Evolutionary conservation across 2,888 invertebrate species (phyloP), one percentile per base, ranked within the genome.

Genomic region (Cataglyphis cursor): DNA sequence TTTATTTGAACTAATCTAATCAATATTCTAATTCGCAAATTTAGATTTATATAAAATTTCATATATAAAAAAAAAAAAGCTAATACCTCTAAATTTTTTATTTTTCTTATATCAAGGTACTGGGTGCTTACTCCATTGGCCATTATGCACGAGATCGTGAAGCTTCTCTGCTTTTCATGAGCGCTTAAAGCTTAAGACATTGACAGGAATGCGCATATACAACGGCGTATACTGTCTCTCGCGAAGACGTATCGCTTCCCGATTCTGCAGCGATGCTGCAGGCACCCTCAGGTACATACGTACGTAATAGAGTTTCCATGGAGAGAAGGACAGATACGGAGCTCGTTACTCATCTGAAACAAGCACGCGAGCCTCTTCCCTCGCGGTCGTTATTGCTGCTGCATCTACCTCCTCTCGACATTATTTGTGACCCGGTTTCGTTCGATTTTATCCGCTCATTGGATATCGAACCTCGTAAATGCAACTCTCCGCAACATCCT

Each of bases 311-410:
- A 81, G 76, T 84, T 88, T 80, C 81, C 61, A 54, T 61, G 73
- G 80, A 85, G 75, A 75, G 51, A 66, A 84, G 84, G 86, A 85
- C 82, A 66, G 62, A 80, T 75, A 81, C 85, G 57, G 6, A 12
- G 65, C 82, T 82, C 84, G 83, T 88, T 86, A 75, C 73, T 83
- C 85, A 54, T 81, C 64, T 72, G 68, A 87, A 88, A 85, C 84
- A 81, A 87, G 62, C 72, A 51, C 28, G 74, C 73, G 12, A 72
- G 6, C 78, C 72, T 59, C 44, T 61, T 51, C 28, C 35, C 31
- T 28, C 54, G 66, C 15, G 59, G 59, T 21, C 18, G n/a, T n/a
- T 51, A 51, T 48, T 38, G 54, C 51, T 12, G n/a, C 74, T 15
- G 15, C 15, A 24, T 48, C 74, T 61, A 64, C 35, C 31, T 38